Percentiles rank a stretch among this genome's conserved stretches.
These are phyloP conservation scores for Labeo catla DNA, from an alignment of 2,113 vertebrate species.

Conservation along the genomic window DNA sequence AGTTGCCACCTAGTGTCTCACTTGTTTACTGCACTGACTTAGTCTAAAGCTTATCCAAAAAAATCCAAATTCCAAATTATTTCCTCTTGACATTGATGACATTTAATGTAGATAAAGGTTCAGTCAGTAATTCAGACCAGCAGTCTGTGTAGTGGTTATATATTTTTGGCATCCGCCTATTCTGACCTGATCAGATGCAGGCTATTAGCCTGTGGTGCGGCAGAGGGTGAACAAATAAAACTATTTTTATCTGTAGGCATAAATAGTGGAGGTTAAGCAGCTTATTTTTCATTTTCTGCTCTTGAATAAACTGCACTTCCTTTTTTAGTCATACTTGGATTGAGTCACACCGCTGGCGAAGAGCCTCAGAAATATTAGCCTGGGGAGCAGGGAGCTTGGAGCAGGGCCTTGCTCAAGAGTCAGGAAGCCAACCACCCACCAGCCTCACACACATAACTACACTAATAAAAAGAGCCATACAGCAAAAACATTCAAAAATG, in stretches of 20 bases:
- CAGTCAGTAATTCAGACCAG: not conserved
- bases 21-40: not conserved
- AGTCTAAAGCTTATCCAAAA: no score
- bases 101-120: not conserved
- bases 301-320: constrained; percentile 48
- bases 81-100: not conserved
- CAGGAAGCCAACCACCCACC: constrained; percentile 20
- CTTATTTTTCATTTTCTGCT: not conserved
- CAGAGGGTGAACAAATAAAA: not conserved
- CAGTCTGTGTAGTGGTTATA: not conserved
- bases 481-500: not conserved
- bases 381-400: constrained; percentile 45
- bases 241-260: constrained; percentile 12
- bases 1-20: constrained; percentile 26
- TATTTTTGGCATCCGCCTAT: constrained; percentile 2
- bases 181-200: not conserved
- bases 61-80: not conserved
- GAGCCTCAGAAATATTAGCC: constrained; percentile 43
- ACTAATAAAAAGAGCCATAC: not conserved
- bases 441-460: not conserved
- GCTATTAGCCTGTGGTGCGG: not conserved
- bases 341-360: constrained; percentile 37
- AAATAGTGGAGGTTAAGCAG: not conserved
- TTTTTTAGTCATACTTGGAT: constrained; percentile 60
- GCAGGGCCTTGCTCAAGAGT: constrained; percentile 36